Base-by-base conservation (phyloP, 2,113 vertebrate genomes). In the Burhinus oedicnemus region DNA sequence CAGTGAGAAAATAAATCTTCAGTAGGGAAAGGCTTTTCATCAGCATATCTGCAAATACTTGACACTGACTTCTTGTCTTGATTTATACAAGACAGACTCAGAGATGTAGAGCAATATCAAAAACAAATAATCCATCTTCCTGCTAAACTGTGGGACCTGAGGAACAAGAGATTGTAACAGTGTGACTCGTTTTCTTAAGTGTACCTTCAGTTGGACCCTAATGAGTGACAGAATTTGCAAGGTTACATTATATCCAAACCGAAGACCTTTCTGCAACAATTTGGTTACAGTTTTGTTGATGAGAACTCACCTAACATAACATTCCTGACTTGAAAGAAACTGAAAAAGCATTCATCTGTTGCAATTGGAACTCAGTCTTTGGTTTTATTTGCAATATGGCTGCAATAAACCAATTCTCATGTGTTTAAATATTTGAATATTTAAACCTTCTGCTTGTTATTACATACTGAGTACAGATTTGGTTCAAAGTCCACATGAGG, bases 1-100 rank as follows among this genome's bases (percentile, higher is more conserved):
- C 49, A 84, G 64, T 26, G 51, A 81, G 69, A 92, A 95, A 84
- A 69, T 38, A 49, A 86, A 83, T 29, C 72, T 95, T 95, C 26
- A 80, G 58, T 57, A 80, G 42, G 72, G 36, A 90, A 92, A 87
- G 49, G 22, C 94, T 92, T 90, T 64, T 90, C 54, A 69, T 87
- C 86, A 77, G 74, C 54, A 38, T 34, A 51, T 69, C 64, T 84
- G 78, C 69, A 82, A 44, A 30, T 27, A 60, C 58, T 85, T 92
- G 72, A 64, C 64, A 51, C 85, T 69, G 61, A 23, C 32, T 60
- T 83, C 52, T 72, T 57, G 58, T 49, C 51, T 82, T 65, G 42
- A 23, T 75, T 60, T 76, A 23, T 54, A 38, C 22, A 54, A 45
- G 45, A 47, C 27, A 22, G 20, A 12, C 36, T 65, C 9, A 6